Evolutionary conservation across 2,113 vertebrate species (phyloP), one percentile per base, ranked within the genome.

Genomic region (Python bivittatus): DNA sequence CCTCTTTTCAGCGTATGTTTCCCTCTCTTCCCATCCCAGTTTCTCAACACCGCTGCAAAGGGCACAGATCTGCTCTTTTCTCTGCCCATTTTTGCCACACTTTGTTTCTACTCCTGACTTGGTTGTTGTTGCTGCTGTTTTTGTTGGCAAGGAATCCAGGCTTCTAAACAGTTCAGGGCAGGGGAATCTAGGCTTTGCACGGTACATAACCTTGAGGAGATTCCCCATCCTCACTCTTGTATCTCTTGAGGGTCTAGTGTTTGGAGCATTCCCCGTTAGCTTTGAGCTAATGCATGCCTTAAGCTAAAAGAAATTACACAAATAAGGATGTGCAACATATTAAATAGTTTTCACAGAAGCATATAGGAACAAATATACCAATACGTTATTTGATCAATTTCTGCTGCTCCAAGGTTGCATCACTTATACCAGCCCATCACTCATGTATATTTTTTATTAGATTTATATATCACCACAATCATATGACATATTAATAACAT

Each of bases 131-230:
- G 25, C 44, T 29, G 0, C 0, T 87, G 20, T 56, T 52, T 84
- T 0, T 58, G 27, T 29, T 94, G 91, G 88, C 92, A 84, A 85
- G 48, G 87, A 90, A 90, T 38, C 23, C 2, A 56, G 6, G 17
- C 13, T 93, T 88, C 48, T 0, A 0, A 33, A 1, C 52, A 53
- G 2, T 79, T 7, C 48, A 25, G 1, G 8, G 44, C 33, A 0
- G 0, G 38, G 25, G 17, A 38, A 64, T 64, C 9, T 33, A 23
- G 42, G 27, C 56, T 27, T 6, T 84, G 29, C 53, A 89, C 29
- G 89, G 8, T 9, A 3, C n/a, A 64, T 48, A 89, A 54, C 27
- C n/a, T 52, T 89, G 57, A 85, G 25, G 68, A 89, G 33, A 38
- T 12, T 27, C 2, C 25, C 5, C 4, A 44, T 33, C 22, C 56